Percentiles rank a stretch among this genome's conserved stretches.
phyloP scores from a whole-genome alignment of 2,797 vertebrate genomes.

The Petrocephalus sullivani region DNA sequence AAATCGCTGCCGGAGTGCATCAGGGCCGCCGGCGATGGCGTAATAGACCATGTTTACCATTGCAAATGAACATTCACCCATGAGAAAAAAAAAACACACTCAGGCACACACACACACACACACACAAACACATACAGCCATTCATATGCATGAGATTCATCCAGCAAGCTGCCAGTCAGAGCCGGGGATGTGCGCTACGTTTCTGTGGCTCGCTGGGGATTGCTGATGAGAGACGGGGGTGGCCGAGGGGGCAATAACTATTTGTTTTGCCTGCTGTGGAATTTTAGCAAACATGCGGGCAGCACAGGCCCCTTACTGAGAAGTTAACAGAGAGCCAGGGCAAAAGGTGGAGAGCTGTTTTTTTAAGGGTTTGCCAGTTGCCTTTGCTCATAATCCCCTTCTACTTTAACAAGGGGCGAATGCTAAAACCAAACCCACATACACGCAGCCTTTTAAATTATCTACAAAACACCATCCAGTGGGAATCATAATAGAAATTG shows the following conservation, averaged over 20 bases:
- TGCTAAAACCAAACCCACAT: neutral
- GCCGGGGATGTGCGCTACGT: neutral
- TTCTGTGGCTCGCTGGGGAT: neutral
- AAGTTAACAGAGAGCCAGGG: neutral
- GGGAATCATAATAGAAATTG: neutral
- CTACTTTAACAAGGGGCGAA: neutral
- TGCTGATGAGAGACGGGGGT: neutral
- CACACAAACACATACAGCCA: neutral
- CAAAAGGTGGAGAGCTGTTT: neutral
- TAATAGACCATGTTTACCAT: neutral
- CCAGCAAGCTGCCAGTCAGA: neutral
- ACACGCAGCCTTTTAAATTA: neutral
- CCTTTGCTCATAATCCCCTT: neutral
- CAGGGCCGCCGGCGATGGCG: neutral
- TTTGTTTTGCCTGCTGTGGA: neutral
- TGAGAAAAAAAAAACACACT: neutral
- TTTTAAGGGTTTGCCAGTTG: neutral
- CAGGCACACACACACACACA: neutral
- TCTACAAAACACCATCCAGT: neutral
- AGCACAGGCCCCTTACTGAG: neutral
- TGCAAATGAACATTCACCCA: slow-evolving; percentile 7
- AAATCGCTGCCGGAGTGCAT: neutral
- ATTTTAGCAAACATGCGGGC: neutral
- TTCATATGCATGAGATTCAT: slow-evolving; percentile 11
- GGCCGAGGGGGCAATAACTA: neutral